Percentiles rank a stretch among this genome's conserved stretches.
Conservation (phyloP, 2,888 invertebrate genomes). For the Clusia tigrina region DNA sequence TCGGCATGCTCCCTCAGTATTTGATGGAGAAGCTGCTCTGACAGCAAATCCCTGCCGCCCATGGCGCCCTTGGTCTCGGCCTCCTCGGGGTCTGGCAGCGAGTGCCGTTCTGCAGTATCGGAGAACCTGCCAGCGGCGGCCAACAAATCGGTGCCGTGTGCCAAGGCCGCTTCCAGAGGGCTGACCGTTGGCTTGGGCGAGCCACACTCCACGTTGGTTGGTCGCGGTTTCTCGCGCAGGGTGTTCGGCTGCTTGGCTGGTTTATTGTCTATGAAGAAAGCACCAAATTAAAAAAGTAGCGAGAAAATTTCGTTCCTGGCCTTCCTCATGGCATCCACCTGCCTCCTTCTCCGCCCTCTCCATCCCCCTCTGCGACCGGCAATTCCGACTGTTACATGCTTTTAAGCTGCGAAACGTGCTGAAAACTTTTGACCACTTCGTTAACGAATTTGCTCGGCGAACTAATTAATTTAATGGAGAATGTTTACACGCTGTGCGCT, state of each 20-base stretch:
- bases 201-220: too few species aligned
- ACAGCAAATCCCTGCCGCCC: neutral
- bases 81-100: neutral
- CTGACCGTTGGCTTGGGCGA: neutral
- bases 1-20: too few species aligned
- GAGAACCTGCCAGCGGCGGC: neutral
- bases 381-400: neutral
- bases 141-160: slow-evolving; percentile 2
- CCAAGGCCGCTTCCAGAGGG: slow-evolving; percentile 21
- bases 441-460: neutral
- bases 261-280: too few species aligned
- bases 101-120: neutral
- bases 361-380: neutral
- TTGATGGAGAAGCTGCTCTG: too few species aligned
- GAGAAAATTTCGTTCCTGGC: too few species aligned
- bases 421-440: slow-evolving; percentile 5
- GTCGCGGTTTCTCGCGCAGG: too few species aligned
- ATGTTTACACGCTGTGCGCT: neutral
- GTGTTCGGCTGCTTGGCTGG: too few species aligned
- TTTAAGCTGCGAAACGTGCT: neutral
- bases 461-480: slow-evolving; percentile 7
- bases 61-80: neutral
- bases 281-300: too few species aligned
- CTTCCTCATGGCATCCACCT: too few species aligned
- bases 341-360: too few species aligned